Evolutionary conservation across 2,797 vertebrate genomes (phyloP).

Genomic region (Schizothorax lantsangensis): DNA sequence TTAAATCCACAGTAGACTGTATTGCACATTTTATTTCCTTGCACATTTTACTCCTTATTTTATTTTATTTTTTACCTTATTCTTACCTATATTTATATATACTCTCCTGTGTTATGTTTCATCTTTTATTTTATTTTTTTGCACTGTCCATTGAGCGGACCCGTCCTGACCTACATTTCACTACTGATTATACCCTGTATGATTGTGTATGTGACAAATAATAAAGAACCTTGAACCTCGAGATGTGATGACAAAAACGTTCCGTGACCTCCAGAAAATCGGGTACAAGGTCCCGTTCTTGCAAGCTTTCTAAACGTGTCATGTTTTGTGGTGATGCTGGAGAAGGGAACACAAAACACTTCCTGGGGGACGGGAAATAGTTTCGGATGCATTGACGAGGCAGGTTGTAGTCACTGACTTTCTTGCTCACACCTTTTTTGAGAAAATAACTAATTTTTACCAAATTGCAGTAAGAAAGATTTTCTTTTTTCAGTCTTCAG

Average conservation of each 20-base stretch:
- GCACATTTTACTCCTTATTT: too few species aligned
- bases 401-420: slow-evolving; percentile 60
- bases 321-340: slow-evolving; percentile 62
- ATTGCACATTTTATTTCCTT: too few species aligned
- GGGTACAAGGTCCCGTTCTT: slow-evolving; percentile 53
- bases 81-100: too few species aligned
- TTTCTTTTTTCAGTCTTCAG: slow-evolving; percentile 32
- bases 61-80: too few species aligned
- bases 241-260: slow-evolving; percentile 59
- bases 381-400: slow-evolving; percentile 70
- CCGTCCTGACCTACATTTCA: too few species aligned
- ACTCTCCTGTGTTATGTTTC: too few species aligned
- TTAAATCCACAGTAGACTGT: too few species aligned
- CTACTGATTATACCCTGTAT: too few species aligned
- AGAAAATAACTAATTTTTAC: not conserved
- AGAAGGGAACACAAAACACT: slow-evolving; percentile 73
- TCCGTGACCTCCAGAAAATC: slow-evolving; percentile 48
- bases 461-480: not conserved
- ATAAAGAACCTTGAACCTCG: too few species aligned
- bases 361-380: slow-evolving; percentile 70
- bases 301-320: slow-evolving; percentile 57
- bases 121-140: too few species aligned
- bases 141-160: too few species aligned
- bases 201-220: too few species aligned
- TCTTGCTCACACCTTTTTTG: slow-evolving; percentile 43